Evolutionary conservation across 2,888 invertebrate genomes (phyloP), one percentile per base, ranked within the genome.

Genomic region (Marasmarcha lunaedactyla): DNA sequence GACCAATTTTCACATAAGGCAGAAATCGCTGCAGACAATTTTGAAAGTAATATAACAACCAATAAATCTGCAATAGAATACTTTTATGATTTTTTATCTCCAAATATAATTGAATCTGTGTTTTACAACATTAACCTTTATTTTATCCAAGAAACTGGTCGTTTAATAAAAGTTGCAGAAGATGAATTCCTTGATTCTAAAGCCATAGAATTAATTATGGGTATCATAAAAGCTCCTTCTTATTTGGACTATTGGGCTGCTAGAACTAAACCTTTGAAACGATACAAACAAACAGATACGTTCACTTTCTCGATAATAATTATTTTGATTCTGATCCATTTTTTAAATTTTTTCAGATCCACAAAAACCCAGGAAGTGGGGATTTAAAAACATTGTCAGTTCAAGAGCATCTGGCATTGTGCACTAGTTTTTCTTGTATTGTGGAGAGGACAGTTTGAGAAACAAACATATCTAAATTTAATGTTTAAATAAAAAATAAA

Each of bases 311-410:
- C 14, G 44, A 41, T 33, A 44, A 41, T 15, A 39, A 14, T 15
- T n/a, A 13, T 6, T 20, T 39, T 14, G 39, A 44, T 27, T 14
- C 25, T 14, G 44, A 47, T 26, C 34, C 42, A 9, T 45, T 37
- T 42, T 45, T 40, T 15, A n/a, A 47, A 40, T 41, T n/a, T n/a
- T n/a, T n/a, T n/a, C n/a, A n/a, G n/a, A 55, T 36, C 51, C 49
- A 41, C 52, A 52, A 14, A 61, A 61, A 44, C 57, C 57, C 7
- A 46, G 47, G 5, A 55, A 58, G 41, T 57, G 55, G 59, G 59
- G 42, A 4, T 54, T 54, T 38, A 57, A 59, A 43, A 43, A 53
- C 35, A 53, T 57, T 41, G 49, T 53, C 10, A 40, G 52, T 7
- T 49, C 51, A 15, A 51, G 56, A 3, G 25, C 25, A 25, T 51